Percentiles rank a stretch among this genome's conserved stretches.
Conservation (phyloP, 2,113 vertebrate species). For the Eretmochelys imbricata region DNA sequence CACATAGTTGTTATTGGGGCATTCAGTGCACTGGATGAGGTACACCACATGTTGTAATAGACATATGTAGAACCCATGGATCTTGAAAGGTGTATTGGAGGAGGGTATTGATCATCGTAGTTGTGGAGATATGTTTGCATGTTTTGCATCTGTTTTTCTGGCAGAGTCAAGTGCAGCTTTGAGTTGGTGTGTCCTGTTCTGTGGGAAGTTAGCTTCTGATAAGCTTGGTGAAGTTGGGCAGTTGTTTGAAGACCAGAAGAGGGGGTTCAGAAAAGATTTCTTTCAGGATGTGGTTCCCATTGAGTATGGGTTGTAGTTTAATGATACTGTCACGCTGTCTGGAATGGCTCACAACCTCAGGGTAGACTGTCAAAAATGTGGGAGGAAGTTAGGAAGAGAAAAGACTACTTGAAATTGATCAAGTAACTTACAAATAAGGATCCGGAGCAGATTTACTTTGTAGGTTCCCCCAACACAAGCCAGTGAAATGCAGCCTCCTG, state of each 20-base stretch:
- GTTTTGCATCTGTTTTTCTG: background rate
- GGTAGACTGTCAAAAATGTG: background rate
- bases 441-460: background rate
- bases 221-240: background rate
- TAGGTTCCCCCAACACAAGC: background rate
- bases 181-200: background rate
- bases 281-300: background rate
- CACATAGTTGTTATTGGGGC: background rate
- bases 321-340: background rate
- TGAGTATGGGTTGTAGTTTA: background rate
- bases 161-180: background rate
- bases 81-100: background rate
- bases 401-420: background rate
- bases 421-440: background rate
- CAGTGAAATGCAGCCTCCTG: background rate
- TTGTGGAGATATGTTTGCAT: background rate
- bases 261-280: background rate
- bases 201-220: background rate
- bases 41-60: background rate
- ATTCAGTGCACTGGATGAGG: background rate
- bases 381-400: background rate
- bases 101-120: background rate
- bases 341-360: background rate
- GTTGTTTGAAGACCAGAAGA: background rate
- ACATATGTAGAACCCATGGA: background rate